Evolutionary conservation across 2,888 invertebrate species (phyloP), one percentile per base, ranked within the genome.

Genomic region (Dryadula phaetusa): DNA sequence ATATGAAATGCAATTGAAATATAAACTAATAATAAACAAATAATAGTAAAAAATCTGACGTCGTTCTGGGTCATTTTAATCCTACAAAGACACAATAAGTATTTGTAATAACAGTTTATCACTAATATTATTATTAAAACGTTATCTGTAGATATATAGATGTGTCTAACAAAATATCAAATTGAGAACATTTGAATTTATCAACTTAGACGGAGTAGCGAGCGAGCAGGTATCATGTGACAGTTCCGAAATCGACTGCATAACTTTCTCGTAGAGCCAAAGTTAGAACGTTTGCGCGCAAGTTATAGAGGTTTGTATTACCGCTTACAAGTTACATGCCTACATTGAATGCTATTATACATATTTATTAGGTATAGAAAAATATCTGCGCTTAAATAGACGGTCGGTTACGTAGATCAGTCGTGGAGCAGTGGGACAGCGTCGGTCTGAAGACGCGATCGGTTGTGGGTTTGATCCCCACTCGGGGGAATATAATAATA

Each of bases 221-320:
- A 63, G 64, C 64, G 65, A 66, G 63, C 72, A 72, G 72, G 72
- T 73, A 73, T 71, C 70, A 71, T 74, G 78, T 81, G 84, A 82
- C 82, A 83, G 82, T 84, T 82, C 77, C 78, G 77, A 80, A 86
- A 86, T 86, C 84, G 82, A 79, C 80, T 82, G 82, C 81, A 79
- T 79, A 85, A 86, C 82, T 86, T 83, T 74, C 73, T 71, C 67
- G 61, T 66, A 49, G 69, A 53, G 46, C 54, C 40, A 60, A 68
- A 68, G 65, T 70, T 70, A 18, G 61, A 58, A 62, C 60, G 62
- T 56, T 68, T 66, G 67, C 65, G 62, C 40, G 18, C 42, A 67
- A 67, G 25, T 67, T 67, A 60, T 52, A 64, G 47, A 58, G 60
- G 63, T 63, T 64, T 52, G 52, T 52, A 58, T 47, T 49, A 25